Evolutionary conservation across 2,113 vertebrate genomes (phyloP), one percentile per base, ranked within the genome.

Genomic region (Periophthalmodon schlosseri): DNA sequence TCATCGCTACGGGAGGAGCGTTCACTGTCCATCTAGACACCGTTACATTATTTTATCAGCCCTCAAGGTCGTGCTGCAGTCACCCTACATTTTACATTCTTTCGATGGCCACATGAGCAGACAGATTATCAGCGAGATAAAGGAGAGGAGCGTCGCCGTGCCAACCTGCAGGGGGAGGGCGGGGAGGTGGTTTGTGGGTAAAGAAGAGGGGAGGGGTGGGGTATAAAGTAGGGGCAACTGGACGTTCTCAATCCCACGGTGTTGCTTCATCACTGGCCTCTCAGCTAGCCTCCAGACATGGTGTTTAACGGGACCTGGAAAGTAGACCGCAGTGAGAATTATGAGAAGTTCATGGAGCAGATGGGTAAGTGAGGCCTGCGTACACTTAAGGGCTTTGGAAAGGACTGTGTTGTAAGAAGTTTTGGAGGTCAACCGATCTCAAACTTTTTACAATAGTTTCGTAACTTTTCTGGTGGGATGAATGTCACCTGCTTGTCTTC

Each of bases 261-360:
- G 75, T 79, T 33, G 3, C 75, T 76, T 81, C 84, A 75, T 72
- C 75, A 66, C 49, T 34, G n/a, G 70, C 34, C 67, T 56, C 21
- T n/a, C 66, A 13, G 39, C 36, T 0, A 78, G 63, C 68, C 69
- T 18, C 68, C 82, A 84, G 89, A 39, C 88, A 98, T 98, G 97
- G 77, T 95, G 0, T 95, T 96, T 28, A 83, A 95, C 0, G 96
- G 96, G 13, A 92, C 85, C 18, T 98, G 96, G 97, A 97, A 97
- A 82, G 67, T 93, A 0, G 94, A 96, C 68, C 93, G 75, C 56
- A 96, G 13, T 47, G 96, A 96, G 23, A 96, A 98, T 92, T 97
- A 96, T 60, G 95, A 96, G 46, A 95, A 96, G 80, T 96, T 97
- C 87, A 95, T 97, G 96, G 96, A 97, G 72, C 80, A 87, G 1